phyloP scores from a whole-genome alignment of 1,140 invertebrate species.

The Meloidogyne hapla region DNA sequence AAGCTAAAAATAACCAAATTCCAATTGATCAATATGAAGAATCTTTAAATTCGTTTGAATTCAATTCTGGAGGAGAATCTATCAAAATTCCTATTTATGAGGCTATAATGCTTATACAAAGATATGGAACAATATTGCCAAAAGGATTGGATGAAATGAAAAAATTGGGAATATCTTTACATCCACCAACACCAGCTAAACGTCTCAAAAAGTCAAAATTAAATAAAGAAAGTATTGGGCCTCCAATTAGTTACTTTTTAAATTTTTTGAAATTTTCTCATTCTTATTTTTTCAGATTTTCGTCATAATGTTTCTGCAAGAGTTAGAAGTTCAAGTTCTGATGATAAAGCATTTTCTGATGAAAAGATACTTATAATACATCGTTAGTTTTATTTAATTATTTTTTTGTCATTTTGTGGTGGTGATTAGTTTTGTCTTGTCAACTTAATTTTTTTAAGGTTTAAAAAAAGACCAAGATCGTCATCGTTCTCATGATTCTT shows the following conservation, averaged over 20 bases:
- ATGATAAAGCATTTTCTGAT: not conserved
- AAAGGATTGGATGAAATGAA: slow-evolving; percentile 9
- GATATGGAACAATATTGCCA: not conserved
- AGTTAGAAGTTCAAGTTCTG: not conserved
- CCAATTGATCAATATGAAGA: not conserved
- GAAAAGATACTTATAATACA: slow-evolving; percentile 15
- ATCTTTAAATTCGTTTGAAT: not conserved
- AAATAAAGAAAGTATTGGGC: slow-evolving; percentile 17
- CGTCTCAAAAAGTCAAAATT: slow-evolving; percentile 13
- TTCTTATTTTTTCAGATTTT: not conserved
- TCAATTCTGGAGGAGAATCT: not conserved
- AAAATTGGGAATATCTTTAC: not conserved
- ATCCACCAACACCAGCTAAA: slow-evolving; percentile 6
- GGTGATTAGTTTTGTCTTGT: not conserved
- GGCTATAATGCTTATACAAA: not conserved
- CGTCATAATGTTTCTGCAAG: slow-evolving; percentile 22
- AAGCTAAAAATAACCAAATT: not conserved
- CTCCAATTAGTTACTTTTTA: not conserved
- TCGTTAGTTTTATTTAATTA: not conserved
- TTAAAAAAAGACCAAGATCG: slow-evolving; percentile 5
- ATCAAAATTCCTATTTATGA: not conserved
- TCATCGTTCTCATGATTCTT: slow-evolving; percentile 25
- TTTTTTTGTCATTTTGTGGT: not conserved
- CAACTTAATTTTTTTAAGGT: not conserved
- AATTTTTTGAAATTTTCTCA: not conserved